phyloP scores from a whole-genome alignment of 2,113 vertebrate genomes.

The Epinephelus lanceolatus region DNA sequence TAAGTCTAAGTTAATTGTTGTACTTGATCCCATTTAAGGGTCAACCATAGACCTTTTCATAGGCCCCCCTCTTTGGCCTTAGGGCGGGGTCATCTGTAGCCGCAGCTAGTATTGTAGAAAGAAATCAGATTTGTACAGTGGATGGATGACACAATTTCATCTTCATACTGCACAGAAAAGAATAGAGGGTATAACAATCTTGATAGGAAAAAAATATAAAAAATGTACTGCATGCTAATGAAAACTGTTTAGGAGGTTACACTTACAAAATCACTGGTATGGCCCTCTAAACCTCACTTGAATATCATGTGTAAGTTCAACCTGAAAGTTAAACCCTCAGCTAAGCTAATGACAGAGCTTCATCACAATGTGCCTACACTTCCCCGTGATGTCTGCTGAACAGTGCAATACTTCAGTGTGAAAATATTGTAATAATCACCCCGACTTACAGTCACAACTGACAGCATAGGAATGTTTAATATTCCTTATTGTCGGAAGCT shows the following conservation, averaged over 20 bases:
- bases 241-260: background rate
- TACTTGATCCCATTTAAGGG: too few species aligned
- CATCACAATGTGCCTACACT: background rate
- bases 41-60: too few species aligned
- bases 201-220: background rate
- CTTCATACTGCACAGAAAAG: background rate
- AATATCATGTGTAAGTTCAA: background rate
- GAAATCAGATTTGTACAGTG: background rate
- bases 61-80: too few species aligned
- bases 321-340: background rate
- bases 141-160: background rate
- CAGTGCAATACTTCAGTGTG: background rate
- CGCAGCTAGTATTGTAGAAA: too few species aligned
- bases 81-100: too few species aligned
- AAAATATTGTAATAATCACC: slow-evolving; percentile 9
- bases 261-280: background rate
- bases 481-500: slow-evolving; percentile 59
- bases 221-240: too few species aligned
- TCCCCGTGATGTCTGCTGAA: background rate
- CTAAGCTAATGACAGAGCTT: background rate
- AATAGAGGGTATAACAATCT: background rate
- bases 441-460: slow-evolving; percentile 16
- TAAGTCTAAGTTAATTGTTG: too few species aligned
- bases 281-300: background rate
- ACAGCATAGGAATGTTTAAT: slow-evolving; percentile 76